Conservation (phyloP, 2,888 invertebrate species). For the Hydropsyche betteni region DNA sequence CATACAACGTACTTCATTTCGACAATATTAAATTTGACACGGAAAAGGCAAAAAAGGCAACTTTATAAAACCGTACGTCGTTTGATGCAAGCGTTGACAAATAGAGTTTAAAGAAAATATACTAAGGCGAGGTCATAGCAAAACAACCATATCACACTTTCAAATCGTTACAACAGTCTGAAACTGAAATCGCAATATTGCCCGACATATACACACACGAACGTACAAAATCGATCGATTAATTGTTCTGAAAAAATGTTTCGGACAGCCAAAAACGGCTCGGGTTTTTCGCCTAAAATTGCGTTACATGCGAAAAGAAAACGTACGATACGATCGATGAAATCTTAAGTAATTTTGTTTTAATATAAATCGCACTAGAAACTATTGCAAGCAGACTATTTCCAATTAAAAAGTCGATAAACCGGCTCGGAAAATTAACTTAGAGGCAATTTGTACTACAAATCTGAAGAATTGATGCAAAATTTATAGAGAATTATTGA, state of each 20-base stretch:
- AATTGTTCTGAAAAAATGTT: too few species aligned
- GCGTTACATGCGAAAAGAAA: too few species aligned
- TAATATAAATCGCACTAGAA: too few species aligned
- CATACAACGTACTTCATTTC: neutral
- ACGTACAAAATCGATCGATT: too few species aligned
- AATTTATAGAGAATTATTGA: too few species aligned
- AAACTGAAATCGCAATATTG: conserved; percentile 17
- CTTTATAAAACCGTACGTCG: conserved; percentile 18
- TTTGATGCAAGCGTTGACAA: conserved; percentile 6
- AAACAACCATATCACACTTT: conserved; percentile 20
- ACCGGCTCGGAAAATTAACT: neutral
- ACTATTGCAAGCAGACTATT: neutral
- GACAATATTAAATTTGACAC: conserved; percentile 21
- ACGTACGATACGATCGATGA: too few species aligned
- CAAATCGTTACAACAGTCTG: conserved; percentile 16
- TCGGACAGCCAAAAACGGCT: too few species aligned
- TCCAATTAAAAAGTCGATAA: conserved; percentile 2
- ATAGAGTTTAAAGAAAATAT: conserved; percentile 19
- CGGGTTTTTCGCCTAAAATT: too few species aligned
- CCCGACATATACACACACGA: too few species aligned
- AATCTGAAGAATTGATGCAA: too few species aligned
- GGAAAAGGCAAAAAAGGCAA: neutral
- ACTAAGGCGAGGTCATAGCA: conserved; percentile 7
- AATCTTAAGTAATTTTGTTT: too few species aligned
- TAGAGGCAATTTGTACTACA: neutral